A percentile compares a stretch with the other conserved stretches of the same genome.
Conservation (phyloP, 2,113 vertebrate species). For the Myxocyprinus asiaticus region DNA sequence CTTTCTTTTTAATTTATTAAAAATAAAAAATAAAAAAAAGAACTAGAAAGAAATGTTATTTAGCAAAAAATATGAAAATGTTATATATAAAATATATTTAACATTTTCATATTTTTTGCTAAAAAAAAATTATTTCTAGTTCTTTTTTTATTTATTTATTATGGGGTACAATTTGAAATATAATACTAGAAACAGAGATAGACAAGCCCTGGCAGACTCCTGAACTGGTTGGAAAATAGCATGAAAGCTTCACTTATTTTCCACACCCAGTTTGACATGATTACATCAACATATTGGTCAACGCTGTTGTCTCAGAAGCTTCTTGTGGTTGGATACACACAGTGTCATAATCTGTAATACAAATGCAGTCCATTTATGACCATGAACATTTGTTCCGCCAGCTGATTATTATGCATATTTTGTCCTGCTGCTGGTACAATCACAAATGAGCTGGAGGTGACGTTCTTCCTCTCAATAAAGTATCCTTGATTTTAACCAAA, state of each 20-base stretch:
- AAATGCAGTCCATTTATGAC: not conserved
- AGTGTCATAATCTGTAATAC: not conserved
- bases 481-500: no score
- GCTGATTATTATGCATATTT: no score
- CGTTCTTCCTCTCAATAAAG: no score
- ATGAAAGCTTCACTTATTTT: not conserved
- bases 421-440: not conserved
- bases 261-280: not conserved
- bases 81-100: not conserved
- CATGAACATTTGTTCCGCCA: not conserved
- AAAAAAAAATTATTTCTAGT: no score
- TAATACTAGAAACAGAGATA: not conserved
- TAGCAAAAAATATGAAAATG: not conserved
- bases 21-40: no score
- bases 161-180: no score
- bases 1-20: no score
- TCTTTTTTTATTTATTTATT: no score
- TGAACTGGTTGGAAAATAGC: no score
- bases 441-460: not conserved
- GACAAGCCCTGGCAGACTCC: conserved; percentile 20
- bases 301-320: not conserved
- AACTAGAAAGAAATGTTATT: no score
- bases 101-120: no score
- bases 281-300: conserved; percentile 14
- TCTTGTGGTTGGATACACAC: conserved; percentile 7